Evolutionary conservation across 1,140 invertebrate genomes (phyloP), one percentile per base, ranked within the genome.

Genomic region (Aphelenchoides besseyi): DNA sequence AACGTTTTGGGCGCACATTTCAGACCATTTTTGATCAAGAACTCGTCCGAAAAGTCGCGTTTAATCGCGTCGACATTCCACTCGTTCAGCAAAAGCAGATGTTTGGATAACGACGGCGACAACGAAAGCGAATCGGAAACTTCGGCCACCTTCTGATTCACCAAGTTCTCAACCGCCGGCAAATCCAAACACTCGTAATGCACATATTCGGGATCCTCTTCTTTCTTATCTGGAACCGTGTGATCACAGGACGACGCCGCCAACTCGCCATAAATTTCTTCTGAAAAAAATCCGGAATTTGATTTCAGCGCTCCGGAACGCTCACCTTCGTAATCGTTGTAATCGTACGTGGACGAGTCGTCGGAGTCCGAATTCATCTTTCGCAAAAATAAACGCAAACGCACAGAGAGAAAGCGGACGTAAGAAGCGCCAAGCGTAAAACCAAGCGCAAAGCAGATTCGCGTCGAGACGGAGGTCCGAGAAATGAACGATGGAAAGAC

Each of bases 41-140:
- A 74, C 29, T 18, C 35, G 35, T 18, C 53, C 33, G 35, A 8
- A n/a, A 18, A 30, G 29, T 28, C 72, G 18, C 36, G 16, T 32
- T 74, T 73, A 26, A 75, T 48, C 28, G 33, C n/a, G 1, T 74
- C 73, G 3, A 77, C 68, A 37, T 81, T 62, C 78, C 78, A 77
- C 29, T 41, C 41, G 55, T 78, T 70, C 12, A 80, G 61, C 41
- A 41, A 64, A 29, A 77, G 30, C 29, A 80, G 26, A 28, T 76
- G 37, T 63, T 71, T 79, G 29, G 68, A 74, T 35, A 68, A 52
- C 16, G 74, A 80, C 37, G 70, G 75, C 18, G 18, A 32, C 3
- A 80, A 18, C 26, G 54, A 33, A 16, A 70, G 18, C 16, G 61
- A 29, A 29, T 70, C 69, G 28, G 57, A 23, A 18, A 70, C 12